Conservation (phyloP, 2,888 invertebrate species). For the Tipula unca region DNA sequence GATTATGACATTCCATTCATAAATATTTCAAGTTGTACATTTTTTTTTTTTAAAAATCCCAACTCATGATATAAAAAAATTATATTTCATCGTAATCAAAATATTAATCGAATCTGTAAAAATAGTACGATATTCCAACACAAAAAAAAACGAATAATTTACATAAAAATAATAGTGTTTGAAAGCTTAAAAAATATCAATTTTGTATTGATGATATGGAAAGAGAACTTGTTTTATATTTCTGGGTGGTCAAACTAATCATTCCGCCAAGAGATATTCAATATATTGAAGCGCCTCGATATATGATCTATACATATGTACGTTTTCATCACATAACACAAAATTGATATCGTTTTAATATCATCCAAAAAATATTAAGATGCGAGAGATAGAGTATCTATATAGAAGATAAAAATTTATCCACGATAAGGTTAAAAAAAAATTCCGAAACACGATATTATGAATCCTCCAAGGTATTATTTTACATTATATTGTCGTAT, state of each 20-base stretch:
- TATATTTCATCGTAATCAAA: background rate
- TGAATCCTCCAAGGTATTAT: background rate
- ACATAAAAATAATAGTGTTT: background rate
- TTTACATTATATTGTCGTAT: background rate
- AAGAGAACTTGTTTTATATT: background rate
- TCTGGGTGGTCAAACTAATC: conserved; percentile 8
- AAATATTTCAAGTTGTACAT: too few relatives aligned
- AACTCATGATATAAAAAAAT: too few relatives aligned
- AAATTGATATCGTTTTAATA: background rate
- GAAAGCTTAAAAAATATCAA: background rate
- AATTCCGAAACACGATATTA: background rate
- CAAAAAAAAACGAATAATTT: background rate
- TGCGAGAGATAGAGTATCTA: background rate
- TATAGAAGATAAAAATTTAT: background rate
- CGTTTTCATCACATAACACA: background rate
- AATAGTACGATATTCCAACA: background rate
- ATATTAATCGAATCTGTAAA: background rate
- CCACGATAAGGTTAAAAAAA: background rate
- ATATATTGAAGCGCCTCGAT: background rate
- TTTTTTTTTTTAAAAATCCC: too few relatives aligned
- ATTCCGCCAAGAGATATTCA: background rate
- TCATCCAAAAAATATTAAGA: background rate
- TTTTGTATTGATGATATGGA: background rate
- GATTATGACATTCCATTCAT: too few relatives aligned
- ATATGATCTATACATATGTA: background rate